Conservation (phyloP, 2,797 vertebrate genomes). For the Sebastiscus tertius region DNA sequence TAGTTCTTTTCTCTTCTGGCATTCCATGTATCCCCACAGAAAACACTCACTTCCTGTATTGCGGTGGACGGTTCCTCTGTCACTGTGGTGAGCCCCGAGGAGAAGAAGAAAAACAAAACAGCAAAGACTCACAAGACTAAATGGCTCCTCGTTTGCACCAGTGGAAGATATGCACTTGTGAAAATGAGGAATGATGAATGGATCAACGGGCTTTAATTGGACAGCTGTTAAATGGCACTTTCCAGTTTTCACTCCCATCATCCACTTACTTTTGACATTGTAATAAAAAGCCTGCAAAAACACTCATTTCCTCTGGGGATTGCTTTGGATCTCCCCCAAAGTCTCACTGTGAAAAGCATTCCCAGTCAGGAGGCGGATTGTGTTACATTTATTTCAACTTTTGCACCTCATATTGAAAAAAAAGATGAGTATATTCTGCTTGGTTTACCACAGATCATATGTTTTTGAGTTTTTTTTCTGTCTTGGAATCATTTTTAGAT, state of each 20-base stretch:
- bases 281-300: constrained; percentile 51
- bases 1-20: constrained; percentile 52
- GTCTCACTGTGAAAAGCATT: constrained; percentile 13
- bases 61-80: constrained; percentile 22
- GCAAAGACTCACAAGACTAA: constrained; percentile 11
- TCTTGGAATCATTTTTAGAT: neutral
- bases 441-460: neutral
- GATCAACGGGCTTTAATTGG: constrained; percentile 32
- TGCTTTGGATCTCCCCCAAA: constrained; percentile 24
- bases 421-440: neutral
- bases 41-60: constrained; percentile 67
- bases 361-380: neutral
- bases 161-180: neutral
- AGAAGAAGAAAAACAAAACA: constrained; percentile 29
- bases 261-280: constrained; percentile 45
- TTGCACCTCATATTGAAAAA: constrained; percentile 10
- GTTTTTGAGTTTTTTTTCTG: neutral
- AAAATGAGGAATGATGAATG: constrained; percentile 26
- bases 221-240: constrained; percentile 37
- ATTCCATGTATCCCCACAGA: constrained; percentile 65
- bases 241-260: constrained; percentile 36
- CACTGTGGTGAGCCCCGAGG: constrained; percentile 15
- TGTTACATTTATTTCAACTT: neutral
- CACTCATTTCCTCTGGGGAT: constrained; percentile 38
- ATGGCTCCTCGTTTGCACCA: constrained; percentile 1